Conservation (phyloP, 2,113 vertebrate species). For the Gyps fulvus region DNA sequence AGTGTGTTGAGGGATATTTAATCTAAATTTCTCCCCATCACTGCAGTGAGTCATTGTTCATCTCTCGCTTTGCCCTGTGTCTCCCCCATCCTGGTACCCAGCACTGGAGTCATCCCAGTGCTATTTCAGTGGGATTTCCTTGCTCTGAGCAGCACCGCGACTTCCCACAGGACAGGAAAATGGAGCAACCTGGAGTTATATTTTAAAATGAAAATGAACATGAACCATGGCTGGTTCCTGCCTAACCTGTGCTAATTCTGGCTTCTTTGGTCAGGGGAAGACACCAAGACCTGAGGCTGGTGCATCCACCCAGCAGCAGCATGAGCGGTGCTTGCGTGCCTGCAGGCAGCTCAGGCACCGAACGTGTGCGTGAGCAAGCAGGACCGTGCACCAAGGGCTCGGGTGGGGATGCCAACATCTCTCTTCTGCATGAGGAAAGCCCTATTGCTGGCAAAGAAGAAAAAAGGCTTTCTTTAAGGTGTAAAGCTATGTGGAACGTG, state of each 20-base stretch:
- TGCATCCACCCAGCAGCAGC: rapidly evolving
- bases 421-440: background rate
- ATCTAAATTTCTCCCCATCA: background rate
- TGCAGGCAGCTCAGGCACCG: background rate
- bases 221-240: background rate
- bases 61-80: background rate
- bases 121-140: background rate
- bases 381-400: rapidly evolving
- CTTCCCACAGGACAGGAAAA: background rate
- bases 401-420: background rate
- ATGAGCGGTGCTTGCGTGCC: rapidly evolving
- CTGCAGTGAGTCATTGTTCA: background rate
- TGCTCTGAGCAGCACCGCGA: rapidly evolving
- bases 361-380: rapidly evolving
- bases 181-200: background rate
- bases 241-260: background rate
- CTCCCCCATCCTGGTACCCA: background rate
- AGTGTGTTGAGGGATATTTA: background rate
- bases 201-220: background rate
- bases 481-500: background rate
- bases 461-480: background rate
- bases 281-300: background rate
- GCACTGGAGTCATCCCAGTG: background rate
- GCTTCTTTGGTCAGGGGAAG: background rate
- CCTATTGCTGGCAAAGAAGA: background rate